Evolutionary conservation across 2,113 vertebrate genomes (phyloP).

Genomic region (Acrocephalus arundinaceus): DNA sequence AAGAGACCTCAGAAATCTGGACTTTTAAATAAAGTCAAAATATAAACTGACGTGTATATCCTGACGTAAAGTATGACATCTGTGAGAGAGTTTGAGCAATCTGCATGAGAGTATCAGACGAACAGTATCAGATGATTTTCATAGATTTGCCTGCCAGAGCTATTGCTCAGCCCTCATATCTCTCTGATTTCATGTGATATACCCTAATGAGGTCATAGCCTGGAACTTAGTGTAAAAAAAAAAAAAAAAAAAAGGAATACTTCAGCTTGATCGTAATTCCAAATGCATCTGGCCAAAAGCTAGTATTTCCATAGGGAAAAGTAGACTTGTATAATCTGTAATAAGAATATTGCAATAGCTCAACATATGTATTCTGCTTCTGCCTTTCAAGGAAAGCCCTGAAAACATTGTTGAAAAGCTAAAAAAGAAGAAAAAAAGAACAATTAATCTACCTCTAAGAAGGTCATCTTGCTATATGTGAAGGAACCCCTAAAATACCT

Average conservation of each 20-base stretch:
- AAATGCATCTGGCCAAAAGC: background rate
- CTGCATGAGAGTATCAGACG: background rate
- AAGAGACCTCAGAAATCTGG: constrained; percentile 22
- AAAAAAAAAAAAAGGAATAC: background rate
- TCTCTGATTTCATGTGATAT: constrained; percentile 50
- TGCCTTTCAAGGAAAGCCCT: background rate
- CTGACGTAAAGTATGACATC: constrained; percentile 24
- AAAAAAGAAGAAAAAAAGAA: fast-evolving
- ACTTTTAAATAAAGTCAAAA: constrained; percentile 32
- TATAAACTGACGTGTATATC: background rate
- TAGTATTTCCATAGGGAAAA: background rate
- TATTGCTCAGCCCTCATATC: constrained; percentile 28
- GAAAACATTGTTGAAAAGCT: background rate
- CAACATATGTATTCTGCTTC: background rate
- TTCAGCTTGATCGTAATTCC: background rate
- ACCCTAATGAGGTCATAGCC: constrained; percentile 15
- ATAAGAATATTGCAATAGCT: background rate
- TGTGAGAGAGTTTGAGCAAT: constrained; percentile 12
- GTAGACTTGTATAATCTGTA: background rate
- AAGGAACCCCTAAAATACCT: background rate
- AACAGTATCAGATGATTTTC: constrained; percentile 25
- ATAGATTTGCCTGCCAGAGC: constrained; percentile 19
- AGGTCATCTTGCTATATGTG: background rate
- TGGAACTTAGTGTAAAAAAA: background rate
- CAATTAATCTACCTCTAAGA: background rate